These are phyloP conservation scores for Alfaro cultratus DNA, from an alignment of 2,797 vertebrate species.

Conservation along the genomic window DNA sequence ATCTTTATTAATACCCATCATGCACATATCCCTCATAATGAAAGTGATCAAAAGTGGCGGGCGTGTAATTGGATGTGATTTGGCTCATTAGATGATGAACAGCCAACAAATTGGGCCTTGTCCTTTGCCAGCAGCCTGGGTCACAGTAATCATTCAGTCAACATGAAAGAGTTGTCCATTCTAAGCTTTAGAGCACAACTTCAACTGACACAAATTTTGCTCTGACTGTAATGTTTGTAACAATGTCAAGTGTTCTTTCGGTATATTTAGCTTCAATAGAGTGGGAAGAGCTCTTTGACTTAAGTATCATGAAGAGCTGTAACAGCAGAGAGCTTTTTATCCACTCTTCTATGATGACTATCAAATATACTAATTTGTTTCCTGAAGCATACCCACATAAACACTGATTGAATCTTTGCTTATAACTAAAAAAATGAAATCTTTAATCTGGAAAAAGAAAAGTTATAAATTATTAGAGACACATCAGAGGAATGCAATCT, in stretches of 20 bases:
- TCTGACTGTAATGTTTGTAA: constrained; percentile 18
- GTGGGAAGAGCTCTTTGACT: constrained; percentile 34
- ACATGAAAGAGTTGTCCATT: constrained; percentile 46
- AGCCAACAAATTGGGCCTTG: constrained; percentile 70
- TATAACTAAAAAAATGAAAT: neutral
- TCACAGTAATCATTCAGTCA: constrained; percentile 62
- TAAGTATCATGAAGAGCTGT: constrained; percentile 24
- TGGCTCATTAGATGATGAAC: constrained; percentile 71
- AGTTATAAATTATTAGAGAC: constrained; percentile 55
- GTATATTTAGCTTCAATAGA: constrained; percentile 40
- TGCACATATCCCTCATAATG: constrained; percentile 56
- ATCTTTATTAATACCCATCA: constrained; percentile 61
- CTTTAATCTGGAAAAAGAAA: neutral
- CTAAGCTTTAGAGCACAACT: constrained; percentile 38
- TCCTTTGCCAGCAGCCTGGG: constrained; percentile 61
- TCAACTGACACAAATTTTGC: constrained; percentile 18
- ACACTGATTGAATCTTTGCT: neutral
- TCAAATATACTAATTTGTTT: constrained; percentile 36
- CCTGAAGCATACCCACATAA: constrained; percentile 15
- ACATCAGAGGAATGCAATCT: constrained; percentile 45
- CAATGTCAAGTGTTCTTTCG: constrained; percentile 23
- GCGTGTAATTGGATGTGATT: constrained; percentile 76
- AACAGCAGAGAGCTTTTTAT: constrained; percentile 26
- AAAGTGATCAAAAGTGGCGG: constrained; percentile 66
- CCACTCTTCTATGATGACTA: constrained; percentile 18